These are phyloP conservation scores for Sphecodes monilicornis DNA, from an alignment of 2,888 invertebrate species.

Conservation along the genomic window DNA sequence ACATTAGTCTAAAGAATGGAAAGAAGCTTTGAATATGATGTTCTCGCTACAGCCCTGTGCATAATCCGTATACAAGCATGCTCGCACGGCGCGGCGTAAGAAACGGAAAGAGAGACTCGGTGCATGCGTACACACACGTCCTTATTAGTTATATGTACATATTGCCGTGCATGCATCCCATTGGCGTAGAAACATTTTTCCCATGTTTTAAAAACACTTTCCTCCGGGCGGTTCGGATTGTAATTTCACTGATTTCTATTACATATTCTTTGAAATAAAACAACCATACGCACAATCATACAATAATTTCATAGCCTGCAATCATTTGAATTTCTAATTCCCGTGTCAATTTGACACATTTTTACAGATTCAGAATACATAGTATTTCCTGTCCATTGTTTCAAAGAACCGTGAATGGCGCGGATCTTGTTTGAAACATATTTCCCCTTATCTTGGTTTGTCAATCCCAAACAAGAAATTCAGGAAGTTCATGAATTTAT, in stretches of 20 bases:
- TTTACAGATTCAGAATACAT: background rate
- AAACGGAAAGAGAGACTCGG: slow-evolving; percentile 51
- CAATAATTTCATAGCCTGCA: background rate
- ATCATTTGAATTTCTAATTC: background rate
- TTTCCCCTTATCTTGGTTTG: background rate
- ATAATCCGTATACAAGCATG: slow-evolving; percentile 43
- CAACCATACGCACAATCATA: background rate
- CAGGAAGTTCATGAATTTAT: too few species aligned
- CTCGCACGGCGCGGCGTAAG: slow-evolving; percentile 44
- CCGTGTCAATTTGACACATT: background rate
- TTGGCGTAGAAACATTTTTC: slow-evolving; percentile 49
- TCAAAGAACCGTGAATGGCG: too few species aligned
- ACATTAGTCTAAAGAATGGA: background rate
- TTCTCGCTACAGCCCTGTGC: slow-evolving; percentile 49
- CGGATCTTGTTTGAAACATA: too few species aligned
- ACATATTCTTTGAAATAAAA: background rate
- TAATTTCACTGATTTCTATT: slow-evolving; percentile 13
- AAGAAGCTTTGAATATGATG: slow-evolving; percentile 12
- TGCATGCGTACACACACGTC: slow-evolving; percentile 41
- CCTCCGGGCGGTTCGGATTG: background rate
- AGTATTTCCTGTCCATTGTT: background rate
- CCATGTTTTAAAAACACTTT: slow-evolving; percentile 3
- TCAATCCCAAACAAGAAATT: too few species aligned
- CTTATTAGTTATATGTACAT: slow-evolving; percentile 16
- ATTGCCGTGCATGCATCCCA: slow-evolving; percentile 43